Conservation (phyloP, 2,888 invertebrate species). For the Drosophila barbarae region DNA sequence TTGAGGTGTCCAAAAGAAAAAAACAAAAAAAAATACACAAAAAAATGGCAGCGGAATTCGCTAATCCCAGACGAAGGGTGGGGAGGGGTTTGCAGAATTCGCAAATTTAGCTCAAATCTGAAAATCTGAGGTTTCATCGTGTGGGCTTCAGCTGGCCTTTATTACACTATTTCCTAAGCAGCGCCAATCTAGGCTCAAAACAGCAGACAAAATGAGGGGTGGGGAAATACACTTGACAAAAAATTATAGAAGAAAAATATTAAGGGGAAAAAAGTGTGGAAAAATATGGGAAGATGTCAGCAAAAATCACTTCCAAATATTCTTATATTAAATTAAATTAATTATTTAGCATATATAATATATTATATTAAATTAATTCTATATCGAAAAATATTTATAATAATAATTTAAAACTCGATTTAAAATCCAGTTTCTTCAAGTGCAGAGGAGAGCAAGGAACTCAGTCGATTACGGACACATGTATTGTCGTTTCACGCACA, state of each 20-base stretch:
- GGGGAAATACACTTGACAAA: constrained; percentile 6
- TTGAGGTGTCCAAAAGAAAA: constrained; percentile 60
- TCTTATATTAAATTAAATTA: not conserved
- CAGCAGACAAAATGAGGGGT: too few species aligned
- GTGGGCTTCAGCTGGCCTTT: constrained; percentile 64
- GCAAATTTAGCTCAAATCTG: constrained; percentile 19
- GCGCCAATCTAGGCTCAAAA: constrained; percentile 35
- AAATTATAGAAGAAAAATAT: not conserved
- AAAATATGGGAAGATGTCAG: not conserved
- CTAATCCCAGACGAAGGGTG: constrained; percentile 54
- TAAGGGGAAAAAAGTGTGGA: not conserved
- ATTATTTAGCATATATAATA: too few species aligned
- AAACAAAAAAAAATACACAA: constrained; percentile 10
- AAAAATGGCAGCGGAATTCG: constrained; percentile 71
- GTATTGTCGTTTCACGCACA: constrained; percentile 50
- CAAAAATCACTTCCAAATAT: too few species aligned
- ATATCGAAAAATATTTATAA: too few species aligned
- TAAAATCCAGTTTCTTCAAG: not conserved
- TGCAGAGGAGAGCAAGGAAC: constrained; percentile 26
- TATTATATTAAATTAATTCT: too few species aligned
- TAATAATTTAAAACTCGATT: not conserved
- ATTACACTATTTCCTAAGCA: constrained; percentile 67
- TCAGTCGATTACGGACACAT: constrained; percentile 65
- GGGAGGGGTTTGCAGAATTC: constrained; percentile 5
- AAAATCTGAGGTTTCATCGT: constrained; percentile 27